These are phyloP conservation scores for Alfaro cultratus DNA, from an alignment of 2,797 vertebrate species.

Conservation along the genomic window DNA sequence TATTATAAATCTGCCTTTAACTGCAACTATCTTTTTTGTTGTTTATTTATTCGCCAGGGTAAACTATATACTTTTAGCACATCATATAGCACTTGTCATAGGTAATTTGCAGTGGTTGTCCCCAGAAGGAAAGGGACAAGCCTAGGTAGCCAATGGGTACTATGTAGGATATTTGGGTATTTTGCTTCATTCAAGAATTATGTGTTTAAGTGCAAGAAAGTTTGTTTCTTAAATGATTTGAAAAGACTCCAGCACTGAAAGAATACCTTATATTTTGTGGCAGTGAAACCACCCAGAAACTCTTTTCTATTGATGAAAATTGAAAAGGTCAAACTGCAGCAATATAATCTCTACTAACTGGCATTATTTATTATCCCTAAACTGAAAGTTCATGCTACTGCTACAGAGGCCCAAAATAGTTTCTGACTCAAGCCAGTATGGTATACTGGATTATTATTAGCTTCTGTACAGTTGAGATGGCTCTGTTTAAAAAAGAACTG, in stretches of 20 bases:
- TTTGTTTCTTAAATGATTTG: neutral
- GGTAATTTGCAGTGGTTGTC: no score
- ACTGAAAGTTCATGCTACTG: neutral
- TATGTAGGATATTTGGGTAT: neutral
- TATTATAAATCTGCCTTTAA: neutral
- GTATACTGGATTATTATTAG: conserved; percentile 28
- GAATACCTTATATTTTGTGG: neutral
- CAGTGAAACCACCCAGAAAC: neutral
- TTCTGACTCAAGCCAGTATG: conserved; percentile 38
- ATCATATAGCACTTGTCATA: no score
- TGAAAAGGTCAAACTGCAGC: neutral
- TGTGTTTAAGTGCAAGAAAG: neutral
- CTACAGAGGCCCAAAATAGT: conserved; percentile 32
- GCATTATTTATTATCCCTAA: neutral
- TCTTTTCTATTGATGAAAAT: neutral
- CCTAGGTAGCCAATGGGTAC: neutral
- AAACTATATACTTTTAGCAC: no score
- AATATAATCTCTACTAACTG: neutral
- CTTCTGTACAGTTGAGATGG: conserved; percentile 8
- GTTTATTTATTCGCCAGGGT: neutral
- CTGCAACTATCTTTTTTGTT: neutral
- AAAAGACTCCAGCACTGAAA: neutral
- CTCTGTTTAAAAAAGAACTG: neutral
- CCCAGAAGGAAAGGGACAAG: no score
- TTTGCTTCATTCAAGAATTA: neutral